Conservation (phyloP, 2,888 invertebrate genomes). For the Coelogynopora nodosa region DNA sequence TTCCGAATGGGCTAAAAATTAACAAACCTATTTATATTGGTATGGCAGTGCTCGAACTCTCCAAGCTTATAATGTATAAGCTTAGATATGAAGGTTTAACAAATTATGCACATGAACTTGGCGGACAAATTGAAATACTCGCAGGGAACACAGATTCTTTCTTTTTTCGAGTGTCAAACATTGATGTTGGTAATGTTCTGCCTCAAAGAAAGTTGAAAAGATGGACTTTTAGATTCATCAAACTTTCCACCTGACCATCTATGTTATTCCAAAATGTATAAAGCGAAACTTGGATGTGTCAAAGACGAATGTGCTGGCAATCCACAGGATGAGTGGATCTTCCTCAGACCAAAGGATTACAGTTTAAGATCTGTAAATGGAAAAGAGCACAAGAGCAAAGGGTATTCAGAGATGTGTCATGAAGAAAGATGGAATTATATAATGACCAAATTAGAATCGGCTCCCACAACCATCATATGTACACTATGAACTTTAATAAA, state of each 20-base stretch:
- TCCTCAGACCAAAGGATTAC: too few relatives aligned
- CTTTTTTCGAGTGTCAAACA: background rate
- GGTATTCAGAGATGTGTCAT: too few relatives aligned
- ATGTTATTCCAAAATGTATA: background rate
- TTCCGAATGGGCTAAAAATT: background rate
- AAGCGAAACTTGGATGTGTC: background rate
- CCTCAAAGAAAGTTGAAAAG: background rate
- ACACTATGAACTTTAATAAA: background rate
- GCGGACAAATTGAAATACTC: background rate
- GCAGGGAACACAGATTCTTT: background rate
- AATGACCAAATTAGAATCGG: too few relatives aligned
- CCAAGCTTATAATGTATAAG: too few relatives aligned
- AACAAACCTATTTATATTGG: slow-evolving; percentile 6
- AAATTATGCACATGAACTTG: background rate
- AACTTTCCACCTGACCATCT: background rate
- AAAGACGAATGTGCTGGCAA: background rate
- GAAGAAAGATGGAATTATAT: too few relatives aligned
- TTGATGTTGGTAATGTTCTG: background rate
- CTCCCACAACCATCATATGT: too few relatives aligned
- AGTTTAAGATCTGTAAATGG: too few relatives aligned
- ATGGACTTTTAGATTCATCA: background rate
- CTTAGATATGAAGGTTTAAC: background rate
- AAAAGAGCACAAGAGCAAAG: too few relatives aligned
- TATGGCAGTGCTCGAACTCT: background rate
- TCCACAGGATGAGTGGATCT: too few relatives aligned